Base-by-base conservation (phyloP, 2,113 vertebrate species). In the Malurus cyaneus region DNA sequence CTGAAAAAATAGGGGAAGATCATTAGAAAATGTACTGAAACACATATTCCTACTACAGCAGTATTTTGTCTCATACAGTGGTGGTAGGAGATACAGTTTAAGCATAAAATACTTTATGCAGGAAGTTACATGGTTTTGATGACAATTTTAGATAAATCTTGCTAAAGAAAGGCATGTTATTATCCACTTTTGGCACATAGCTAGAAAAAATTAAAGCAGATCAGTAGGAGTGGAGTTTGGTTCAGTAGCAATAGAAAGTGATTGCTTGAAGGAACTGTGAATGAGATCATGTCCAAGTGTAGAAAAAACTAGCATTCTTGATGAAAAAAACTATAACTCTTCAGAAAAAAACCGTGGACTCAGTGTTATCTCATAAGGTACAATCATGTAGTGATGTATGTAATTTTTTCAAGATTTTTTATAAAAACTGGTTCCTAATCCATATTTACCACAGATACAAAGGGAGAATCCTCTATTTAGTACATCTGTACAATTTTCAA, bases 11-110 rank as follows among this genome's bases (percentile, higher is more conserved):
- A 56, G 71, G 5, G 4, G 32, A 83, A 62, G 18, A 65, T 56
- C 10, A 7, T 28, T 31, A 53, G 14, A 61, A 69, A 65, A 73
- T 28, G 3, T 80, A 41, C 31, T 86, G 42, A 56, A 60, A 50
- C 5, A 14, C 0, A 0, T 31, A 12, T 70, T 92, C 19, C 8
- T 47, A 23, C 5, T 16, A 59, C 5, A 50, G 14, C 13, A 64
- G 24, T 44, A 47, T 32, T 44, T 31, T 72, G 7, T 41, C 41
- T 69, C 54, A 46, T 76, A 67, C 5, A n/a, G 8, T 17, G 14
- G 29, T 20, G 64, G 57, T 5, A 69, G 15, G 4, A 80, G 26
- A 57, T 14, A 47, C 3, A 17, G 9, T 88, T 92, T 52, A 88
- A 86, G 41, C 2, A 56, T 5, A 52, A 72, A 86, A 28, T 61